A percentile compares a stretch with the other conserved stretches of the same genome.
Conservation (phyloP, 2,113 vertebrate genomes). For the Otolemur garnettii region DNA sequence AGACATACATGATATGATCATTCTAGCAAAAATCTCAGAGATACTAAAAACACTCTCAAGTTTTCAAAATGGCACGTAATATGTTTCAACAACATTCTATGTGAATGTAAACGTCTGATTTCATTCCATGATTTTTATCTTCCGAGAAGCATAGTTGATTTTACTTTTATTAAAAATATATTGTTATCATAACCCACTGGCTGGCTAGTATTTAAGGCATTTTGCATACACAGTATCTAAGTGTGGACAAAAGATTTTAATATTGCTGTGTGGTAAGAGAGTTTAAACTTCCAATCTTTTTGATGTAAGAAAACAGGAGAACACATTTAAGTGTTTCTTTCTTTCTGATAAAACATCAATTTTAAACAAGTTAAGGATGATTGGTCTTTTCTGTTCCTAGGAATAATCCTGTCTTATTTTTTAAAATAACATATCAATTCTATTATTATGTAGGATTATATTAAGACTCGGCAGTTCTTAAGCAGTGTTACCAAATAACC, state of each 20-base stretch:
- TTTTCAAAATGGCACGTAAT: not conserved
- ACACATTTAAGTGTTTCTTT: not conserved
- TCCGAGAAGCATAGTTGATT: not conserved
- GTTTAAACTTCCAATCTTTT: not conserved
- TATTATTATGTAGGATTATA: not conserved
- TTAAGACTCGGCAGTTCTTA: not conserved
- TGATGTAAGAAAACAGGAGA: not conserved
- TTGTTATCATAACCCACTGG: not conserved
- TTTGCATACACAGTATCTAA: not conserved
- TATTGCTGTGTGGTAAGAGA: not conserved
- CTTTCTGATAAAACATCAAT: not conserved
- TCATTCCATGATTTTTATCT: not conserved
- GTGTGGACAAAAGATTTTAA: not conserved
- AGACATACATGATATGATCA: not conserved
- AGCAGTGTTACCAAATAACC: not conserved
- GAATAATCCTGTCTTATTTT: not conserved
- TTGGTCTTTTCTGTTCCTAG: not conserved
- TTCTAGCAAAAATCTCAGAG: not conserved
- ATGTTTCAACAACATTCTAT: not conserved
- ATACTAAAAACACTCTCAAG: not conserved
- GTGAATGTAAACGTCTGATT: not conserved
- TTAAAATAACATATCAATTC: not conserved
- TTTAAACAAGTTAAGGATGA: not conserved
- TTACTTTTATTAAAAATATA: not conserved
- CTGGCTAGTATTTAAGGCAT: not conserved